Evolutionary conservation across 2,797 vertebrate genomes (phyloP).

Genomic region (Brotula barbata): DNA sequence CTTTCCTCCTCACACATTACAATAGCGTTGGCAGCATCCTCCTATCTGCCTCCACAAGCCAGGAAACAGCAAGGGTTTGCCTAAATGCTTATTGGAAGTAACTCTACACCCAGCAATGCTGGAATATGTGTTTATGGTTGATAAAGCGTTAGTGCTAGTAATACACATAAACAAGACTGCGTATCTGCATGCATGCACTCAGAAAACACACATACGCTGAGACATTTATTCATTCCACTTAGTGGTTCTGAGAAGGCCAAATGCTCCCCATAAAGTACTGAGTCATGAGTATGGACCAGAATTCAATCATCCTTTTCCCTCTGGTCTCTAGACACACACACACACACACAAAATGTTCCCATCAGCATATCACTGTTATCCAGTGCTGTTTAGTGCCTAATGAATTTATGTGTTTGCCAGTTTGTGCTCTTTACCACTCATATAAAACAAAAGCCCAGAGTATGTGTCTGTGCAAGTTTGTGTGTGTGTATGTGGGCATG

Average conservation of each 20-base stretch:
- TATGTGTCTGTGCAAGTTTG: conserved; percentile 1
- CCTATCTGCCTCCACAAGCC: conserved; percentile 26
- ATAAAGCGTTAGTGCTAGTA: conserved; percentile 36
- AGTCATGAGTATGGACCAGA: conserved; percentile 63
- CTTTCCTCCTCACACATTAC: conserved; percentile 40
- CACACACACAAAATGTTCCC: conserved; percentile 26
- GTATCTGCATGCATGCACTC: not conserved
- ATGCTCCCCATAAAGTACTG: conserved; percentile 53
- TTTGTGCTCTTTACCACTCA: conserved; percentile 40
- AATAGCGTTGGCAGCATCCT: conserved; percentile 22
- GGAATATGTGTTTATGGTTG: conserved; percentile 32
- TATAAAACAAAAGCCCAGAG: conserved; percentile 39
- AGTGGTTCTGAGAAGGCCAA: conserved; percentile 58
- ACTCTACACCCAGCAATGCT: conserved; percentile 6
- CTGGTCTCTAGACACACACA: conserved; percentile 15
- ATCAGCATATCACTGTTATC: conserved; percentile 40
- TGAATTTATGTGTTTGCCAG: conserved; percentile 59
- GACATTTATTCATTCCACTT: conserved; percentile 54
- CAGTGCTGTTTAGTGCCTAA: conserved; percentile 38
- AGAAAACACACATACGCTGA: not conserved
- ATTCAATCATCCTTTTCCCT: conserved; percentile 66
- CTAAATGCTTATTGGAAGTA: conserved; percentile 45
- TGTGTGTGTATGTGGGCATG: conserved; percentile 4
- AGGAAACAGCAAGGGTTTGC: conserved; percentile 38
- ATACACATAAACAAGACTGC: conserved; percentile 12